phyloP scores from a whole-genome alignment of 2,888 invertebrate species.

The Clanis bilineata region DNA sequence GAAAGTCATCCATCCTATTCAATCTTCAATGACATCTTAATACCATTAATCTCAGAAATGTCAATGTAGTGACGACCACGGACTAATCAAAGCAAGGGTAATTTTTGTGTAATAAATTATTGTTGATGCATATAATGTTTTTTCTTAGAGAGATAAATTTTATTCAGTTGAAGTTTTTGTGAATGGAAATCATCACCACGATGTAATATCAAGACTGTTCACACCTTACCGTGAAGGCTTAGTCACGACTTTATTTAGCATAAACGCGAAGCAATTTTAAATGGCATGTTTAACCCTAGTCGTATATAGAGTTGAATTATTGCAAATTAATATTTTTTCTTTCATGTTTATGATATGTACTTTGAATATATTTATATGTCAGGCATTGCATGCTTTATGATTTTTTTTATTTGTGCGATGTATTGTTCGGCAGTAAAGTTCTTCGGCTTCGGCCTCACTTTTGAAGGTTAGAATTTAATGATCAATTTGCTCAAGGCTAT shows the following conservation, averaged over 20 bases:
- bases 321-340: too few relatives aligned
- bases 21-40: slow-evolving; percentile 45
- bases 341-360: not conserved
- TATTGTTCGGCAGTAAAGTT: not conserved
- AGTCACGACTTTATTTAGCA: not conserved
- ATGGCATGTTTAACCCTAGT: not conserved
- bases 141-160: not conserved
- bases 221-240: not conserved
- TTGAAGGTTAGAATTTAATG: not conserved
- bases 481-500: not conserved
- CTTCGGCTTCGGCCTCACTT: not conserved
- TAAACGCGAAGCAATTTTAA: not conserved
- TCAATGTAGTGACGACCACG: slow-evolving; percentile 18
- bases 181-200: not conserved
- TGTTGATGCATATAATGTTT: not conserved
- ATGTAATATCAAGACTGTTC: not conserved
- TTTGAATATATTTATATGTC: not conserved
- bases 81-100: slow-evolving; percentile 13
- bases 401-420: not conserved
- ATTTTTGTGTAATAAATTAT: not conserved
- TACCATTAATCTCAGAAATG: slow-evolving; percentile 50
- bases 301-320: not conserved
- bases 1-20: slow-evolving; percentile 58
- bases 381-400: not conserved
- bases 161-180: not conserved